Percentiles rank a stretch among this genome's conserved stretches.
phyloP scores from a whole-genome alignment of 2,888 invertebrate species.

The Pecten maximus region DNA sequence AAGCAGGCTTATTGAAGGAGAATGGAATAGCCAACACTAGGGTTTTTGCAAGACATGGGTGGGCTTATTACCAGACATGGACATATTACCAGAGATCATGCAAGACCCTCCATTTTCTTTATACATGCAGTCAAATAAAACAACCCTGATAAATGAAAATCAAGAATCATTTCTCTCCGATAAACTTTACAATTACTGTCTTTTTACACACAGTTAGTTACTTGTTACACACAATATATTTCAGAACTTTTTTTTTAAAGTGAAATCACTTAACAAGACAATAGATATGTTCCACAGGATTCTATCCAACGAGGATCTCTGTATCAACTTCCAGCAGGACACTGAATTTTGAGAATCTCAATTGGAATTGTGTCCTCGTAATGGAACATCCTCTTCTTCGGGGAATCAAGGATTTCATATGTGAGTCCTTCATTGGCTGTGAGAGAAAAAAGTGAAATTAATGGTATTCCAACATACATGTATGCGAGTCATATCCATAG shows the following conservation, averaged over 20 bases:
- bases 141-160: not conserved
- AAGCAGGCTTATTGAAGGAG: too few relatives aligned
- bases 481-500: too few relatives aligned
- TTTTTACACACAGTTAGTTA: not conserved
- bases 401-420: conserved; percentile 71
- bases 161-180: not conserved
- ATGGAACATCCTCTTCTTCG: conserved; percentile 70
- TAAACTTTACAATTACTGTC: not conserved
- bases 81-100: too few relatives aligned
- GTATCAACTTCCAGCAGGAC: conserved; percentile 1
- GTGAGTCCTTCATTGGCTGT: conserved; percentile 72
- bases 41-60: too few relatives aligned
- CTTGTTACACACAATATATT: not conserved
- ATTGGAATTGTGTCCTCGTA: conserved; percentile 78
- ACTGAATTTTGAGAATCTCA: conserved; percentile 71
- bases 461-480: too few relatives aligned
- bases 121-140: not conserved
- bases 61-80: too few relatives aligned
- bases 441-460: too few relatives aligned
- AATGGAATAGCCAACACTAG: too few relatives aligned
- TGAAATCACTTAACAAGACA: not conserved
- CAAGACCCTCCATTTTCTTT: not conserved
- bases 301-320: not conserved
- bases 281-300: not conserved
- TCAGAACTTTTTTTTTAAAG: not conserved